Conservation (phyloP, 2,113 vertebrate genomes). For the Hypanus sabinus region DNA sequence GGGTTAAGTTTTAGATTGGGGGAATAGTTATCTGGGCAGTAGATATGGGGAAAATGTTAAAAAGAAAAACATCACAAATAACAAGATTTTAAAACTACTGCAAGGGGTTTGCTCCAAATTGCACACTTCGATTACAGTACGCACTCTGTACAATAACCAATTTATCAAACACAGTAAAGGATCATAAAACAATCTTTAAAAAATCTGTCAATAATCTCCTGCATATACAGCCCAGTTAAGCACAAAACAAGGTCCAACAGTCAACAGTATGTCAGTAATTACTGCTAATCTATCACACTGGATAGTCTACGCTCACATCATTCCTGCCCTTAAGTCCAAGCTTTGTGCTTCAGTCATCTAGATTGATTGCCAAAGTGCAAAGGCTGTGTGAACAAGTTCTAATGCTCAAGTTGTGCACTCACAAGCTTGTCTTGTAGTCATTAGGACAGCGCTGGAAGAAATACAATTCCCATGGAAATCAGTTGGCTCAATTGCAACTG, state of each 20-base stretch:
- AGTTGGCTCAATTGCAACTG: not conserved
- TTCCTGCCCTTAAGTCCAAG: not conserved
- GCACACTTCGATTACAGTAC: not conserved
- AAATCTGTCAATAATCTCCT: slow-evolving; percentile 5
- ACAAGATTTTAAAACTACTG: not conserved
- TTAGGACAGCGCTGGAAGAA: not conserved
- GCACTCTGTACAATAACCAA: slow-evolving; percentile 10
- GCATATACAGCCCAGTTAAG: not conserved
- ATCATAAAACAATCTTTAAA: not conserved
- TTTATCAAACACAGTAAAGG: not conserved
- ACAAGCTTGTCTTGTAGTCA: not conserved
- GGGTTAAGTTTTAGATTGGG: not conserved
- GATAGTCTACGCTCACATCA: not conserved
- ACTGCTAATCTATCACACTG: slow-evolving; percentile 18
- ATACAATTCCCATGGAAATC: slow-evolving; percentile 19
- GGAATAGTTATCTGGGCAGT: not conserved
- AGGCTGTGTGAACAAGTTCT: slow-evolving; percentile 20
- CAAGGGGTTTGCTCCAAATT: not conserved
- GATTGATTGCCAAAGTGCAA: slow-evolving; percentile 15
- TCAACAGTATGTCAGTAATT: slow-evolving; percentile 7
- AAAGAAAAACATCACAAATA: not conserved
- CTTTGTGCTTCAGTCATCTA: slow-evolving; percentile 13
- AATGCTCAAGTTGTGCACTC: not conserved
- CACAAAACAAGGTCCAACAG: slow-evolving; percentile 28
- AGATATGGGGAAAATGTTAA: not conserved